Evolutionary conservation across 2,797 vertebrate species (phyloP).

Genomic region (Sparidentex hasta): DNA sequence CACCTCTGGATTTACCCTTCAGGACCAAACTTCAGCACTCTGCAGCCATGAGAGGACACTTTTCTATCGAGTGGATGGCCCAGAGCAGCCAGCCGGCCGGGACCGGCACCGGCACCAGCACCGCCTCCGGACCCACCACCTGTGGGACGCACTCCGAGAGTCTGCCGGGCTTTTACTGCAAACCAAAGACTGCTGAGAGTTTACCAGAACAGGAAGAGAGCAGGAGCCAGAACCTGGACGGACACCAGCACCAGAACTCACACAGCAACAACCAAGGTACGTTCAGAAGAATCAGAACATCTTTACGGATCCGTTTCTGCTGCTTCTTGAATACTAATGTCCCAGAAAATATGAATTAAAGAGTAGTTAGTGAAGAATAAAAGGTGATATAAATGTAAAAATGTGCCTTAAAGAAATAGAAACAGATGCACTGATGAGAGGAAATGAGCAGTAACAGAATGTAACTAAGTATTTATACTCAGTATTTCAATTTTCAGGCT

Average conservation of each 20-base stretch:
- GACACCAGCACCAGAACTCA: slow-evolving; percentile 25
- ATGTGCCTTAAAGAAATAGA: too few species aligned
- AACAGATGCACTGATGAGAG: too few species aligned
- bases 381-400: too few species aligned
- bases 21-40: not conserved
- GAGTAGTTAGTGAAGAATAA: too few species aligned
- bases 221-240: not conserved
- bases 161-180: slow-evolving; percentile 85
- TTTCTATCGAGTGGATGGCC: slow-evolving; percentile 88
- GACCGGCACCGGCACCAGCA: not conserved
- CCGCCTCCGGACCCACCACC: slow-evolving; percentile 50
- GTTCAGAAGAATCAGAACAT: not conserved
- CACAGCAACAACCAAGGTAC: slow-evolving; percentile 42
- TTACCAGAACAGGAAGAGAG: not conserved
- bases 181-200: slow-evolving; percentile 36
- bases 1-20: slow-evolving; percentile 9
- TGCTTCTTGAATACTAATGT: too few species aligned
- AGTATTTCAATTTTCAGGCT: not conserved
- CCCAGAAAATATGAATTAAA: too few species aligned
- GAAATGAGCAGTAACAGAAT: not conserved
- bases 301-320: too few species aligned
- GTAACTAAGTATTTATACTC: not conserved
- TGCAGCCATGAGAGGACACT: slow-evolving; percentile 80
- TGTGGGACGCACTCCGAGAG: slow-evolving; percentile 83
- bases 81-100: slow-evolving; percentile 82